Base-by-base conservation (phyloP, 1,140 invertebrate genomes). In the Sarcophaga peregrina region DNA sequence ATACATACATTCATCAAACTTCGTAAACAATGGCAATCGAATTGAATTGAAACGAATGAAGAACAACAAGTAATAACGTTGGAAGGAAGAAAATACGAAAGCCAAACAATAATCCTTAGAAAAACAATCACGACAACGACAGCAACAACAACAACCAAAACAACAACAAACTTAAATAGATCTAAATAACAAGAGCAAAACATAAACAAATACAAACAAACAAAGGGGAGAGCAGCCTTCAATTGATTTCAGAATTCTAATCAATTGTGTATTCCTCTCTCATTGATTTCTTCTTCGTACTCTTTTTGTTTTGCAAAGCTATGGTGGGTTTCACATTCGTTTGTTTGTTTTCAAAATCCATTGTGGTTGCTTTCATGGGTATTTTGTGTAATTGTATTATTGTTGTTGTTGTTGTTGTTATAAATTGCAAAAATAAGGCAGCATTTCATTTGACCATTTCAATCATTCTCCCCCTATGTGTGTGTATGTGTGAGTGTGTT, bases 191-290 rank as follows among this genome's bases (percentile, higher is more conserved):
- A 37, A 37, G 25, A 37, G 25, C 25, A 37, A 37, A 37, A 17
- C 74, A 76, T 46, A 20, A 37, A 37, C 25, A 37, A 37, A 17
- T 37, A 76, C 46, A 20, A 37, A 37, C 25, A 37, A 37, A 37
- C 25, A 75, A 75, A 75, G 2, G 25, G 25, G 25, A 37, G 46
- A 37, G 25, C 78, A 80, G 48, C 78, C 47, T 85, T 83, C 87
- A 87, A 86, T 88, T 87, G 87, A 86, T 86, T 87, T 88, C 87
- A 87, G 87, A 86, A 87, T 87, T 88, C 87, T 88, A 88, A 88
- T 88, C 87, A 88, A 87, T 87, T 88, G 87, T 88, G 87, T 88
- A 37, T 37, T 37, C 25, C 25, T 76, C 25, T 76, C 15, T 15
- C 54, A 62, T 62, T 62, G 54, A 62, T 62, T 15, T n/a, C n/a